phyloP scores from a whole-genome alignment of 1,140 invertebrate genomes.

The Tribolium madens region DNA sequence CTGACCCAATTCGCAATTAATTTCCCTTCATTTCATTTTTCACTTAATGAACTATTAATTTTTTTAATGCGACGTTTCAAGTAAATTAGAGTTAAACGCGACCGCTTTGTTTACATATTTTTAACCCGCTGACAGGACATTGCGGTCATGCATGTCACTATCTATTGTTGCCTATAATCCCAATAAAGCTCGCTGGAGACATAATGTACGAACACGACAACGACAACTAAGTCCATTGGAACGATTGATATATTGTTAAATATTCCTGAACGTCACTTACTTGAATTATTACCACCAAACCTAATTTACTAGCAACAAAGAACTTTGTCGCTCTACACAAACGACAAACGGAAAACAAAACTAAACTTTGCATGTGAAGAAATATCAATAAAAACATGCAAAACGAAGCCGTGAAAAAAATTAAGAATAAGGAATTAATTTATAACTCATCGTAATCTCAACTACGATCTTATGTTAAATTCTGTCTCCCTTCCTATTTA shows the following conservation, averaged over 20 bases:
- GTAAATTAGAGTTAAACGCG: constrained; percentile 1
- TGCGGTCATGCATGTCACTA: constrained; percentile 40
- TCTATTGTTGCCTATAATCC: constrained; percentile 44
- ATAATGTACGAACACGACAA: constrained; percentile 42
- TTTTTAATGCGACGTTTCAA: not conserved
- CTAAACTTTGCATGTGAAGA: not conserved
- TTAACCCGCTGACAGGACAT: constrained; percentile 24
- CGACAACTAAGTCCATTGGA: constrained; percentile 16
- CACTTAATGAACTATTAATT: constrained; percentile 3
- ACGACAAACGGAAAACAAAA: not conserved
- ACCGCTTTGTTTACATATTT: constrained; percentile 36
- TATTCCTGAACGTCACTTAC: constrained; percentile 37
- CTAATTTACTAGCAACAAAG: constrained; percentile 32
- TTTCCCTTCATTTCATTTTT: constrained; percentile 21
- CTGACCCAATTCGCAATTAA: constrained; percentile 24
- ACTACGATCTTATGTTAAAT: not conserved
- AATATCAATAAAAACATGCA: constrained; percentile 6
- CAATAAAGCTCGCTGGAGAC: constrained; percentile 41
- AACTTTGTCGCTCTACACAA: constrained; percentile 3
- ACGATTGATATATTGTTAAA: constrained; percentile 43
- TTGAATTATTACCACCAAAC: constrained; percentile 38
- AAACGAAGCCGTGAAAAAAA: constrained; percentile 9
- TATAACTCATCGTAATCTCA: constrained; percentile 5
- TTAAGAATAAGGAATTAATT: not conserved
- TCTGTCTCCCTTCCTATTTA: not conserved